Base-by-base conservation (phyloP, 2,797 vertebrate species). In the Myotis vivesi region DNA sequence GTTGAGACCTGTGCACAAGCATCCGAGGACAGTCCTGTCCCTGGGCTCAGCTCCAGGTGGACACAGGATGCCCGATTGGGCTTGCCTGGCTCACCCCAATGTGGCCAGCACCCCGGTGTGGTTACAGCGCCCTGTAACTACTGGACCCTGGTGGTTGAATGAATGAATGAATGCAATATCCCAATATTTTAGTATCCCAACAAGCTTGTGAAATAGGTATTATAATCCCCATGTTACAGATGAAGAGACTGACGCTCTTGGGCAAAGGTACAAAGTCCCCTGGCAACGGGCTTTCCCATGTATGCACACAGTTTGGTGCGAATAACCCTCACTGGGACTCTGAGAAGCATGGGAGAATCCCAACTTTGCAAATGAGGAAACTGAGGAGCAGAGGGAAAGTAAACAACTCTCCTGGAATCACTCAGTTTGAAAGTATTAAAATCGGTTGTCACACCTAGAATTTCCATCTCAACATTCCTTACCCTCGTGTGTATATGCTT, bases 261-360 rank as follows among this genome's bases (percentile, higher is more conserved):
- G 33, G 55, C 83, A 77, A 20, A 71, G 20, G 44, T 36, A 41
- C 23, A 0, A 33, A 46, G 23, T 23, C 2, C 17, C 28, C 4
- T 3, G 5, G 17, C 62, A 83, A 72, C 9, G 19, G 5, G 15
- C 53, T 55, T 46, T 20, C n/a, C 55, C 5, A 12, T 25, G 44
- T 17, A 9, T 1, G 0, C 0, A 0, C 30, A 22, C 2, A 7
- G 12, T 9, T 62, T 13, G 28, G 28, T 9, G 55, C 17, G 3
- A 19, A 20, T 17, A 30, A 46, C 36, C n/a, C 19, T 64, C 5
- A 5, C 15, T 20, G 0, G 4, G 9, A 30, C 13, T 9, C 3
- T 0, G 22, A 64, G 46, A 25, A 10, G 10, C 30, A 3, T 3
- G 9, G 0, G 23, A 9, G 8, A 23, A 64, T 10, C 33, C 55